Evolutionary conservation across 2,797 vertebrate genomes (phyloP).

Genomic region (Geotrypetes seraphini): DNA sequence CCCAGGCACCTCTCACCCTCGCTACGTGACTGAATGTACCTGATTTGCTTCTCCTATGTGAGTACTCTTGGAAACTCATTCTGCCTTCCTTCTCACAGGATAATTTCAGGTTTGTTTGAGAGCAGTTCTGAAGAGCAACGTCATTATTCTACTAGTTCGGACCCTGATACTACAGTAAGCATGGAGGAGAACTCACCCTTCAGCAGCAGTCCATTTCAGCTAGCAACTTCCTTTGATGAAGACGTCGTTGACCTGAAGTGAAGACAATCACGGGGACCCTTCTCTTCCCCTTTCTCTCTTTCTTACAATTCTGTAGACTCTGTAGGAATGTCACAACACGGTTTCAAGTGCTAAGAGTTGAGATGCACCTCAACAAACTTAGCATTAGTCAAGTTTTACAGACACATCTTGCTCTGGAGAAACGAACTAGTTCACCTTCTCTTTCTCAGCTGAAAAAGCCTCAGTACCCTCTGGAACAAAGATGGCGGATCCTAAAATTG

Average conservation of each 20-base stretch:
- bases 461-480: conserved; percentile 33
- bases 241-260: conserved; percentile 90
- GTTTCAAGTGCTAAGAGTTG: conserved; percentile 22
- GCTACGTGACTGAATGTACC: no score
- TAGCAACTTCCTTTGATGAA: conserved; percentile 75
- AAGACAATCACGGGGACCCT: conserved; percentile 56
- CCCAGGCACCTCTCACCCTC: no score
- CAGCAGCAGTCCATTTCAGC: conserved; percentile 53
- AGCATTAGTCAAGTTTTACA: conserved; percentile 18
- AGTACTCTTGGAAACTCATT: no score
- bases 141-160: conserved; percentile 59
- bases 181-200: conserved; percentile 61
- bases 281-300: conserved; percentile 27
- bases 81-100: conserved; percentile 50
- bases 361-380: conserved; percentile 8
- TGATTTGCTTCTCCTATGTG: no score
- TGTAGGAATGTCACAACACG: conserved; percentile 25
- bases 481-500: conserved; percentile 28
- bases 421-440: conserved; percentile 15
- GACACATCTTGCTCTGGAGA: conserved; percentile 19
- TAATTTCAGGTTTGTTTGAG: conserved; percentile 64
- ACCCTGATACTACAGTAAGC: conserved; percentile 54
- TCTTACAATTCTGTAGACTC: conserved; percentile 29
- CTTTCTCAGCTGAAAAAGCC: conserved; percentile 23
- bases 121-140: conserved; percentile 56